These are phyloP conservation scores for Colistium nudipinnis DNA, from an alignment of 2,113 vertebrate species.

Conservation along the genomic window DNA sequence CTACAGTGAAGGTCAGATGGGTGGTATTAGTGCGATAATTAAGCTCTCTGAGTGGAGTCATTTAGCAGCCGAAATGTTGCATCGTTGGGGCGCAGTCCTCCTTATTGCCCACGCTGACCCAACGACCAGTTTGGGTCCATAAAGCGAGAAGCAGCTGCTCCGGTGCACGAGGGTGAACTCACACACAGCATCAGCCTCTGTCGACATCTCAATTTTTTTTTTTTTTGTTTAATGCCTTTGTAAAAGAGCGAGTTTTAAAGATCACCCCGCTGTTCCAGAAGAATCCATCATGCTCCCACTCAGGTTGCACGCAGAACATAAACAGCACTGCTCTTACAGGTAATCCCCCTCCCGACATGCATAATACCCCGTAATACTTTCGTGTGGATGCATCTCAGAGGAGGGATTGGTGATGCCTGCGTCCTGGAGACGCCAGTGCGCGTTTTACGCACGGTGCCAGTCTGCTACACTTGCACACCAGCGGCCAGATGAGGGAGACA, in stretches of 20 bases:
- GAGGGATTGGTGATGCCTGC: slow-evolving; percentile 34
- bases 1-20: slow-evolving; percentile 37
- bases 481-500: slow-evolving; percentile 80
- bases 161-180: background rate
- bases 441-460: slow-evolving; percentile 73
- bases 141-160: background rate
- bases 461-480: slow-evolving; percentile 71
- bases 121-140: background rate
- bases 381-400: background rate
- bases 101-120: background rate
- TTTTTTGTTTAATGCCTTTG: background rate
- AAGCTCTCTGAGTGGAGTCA: slow-evolving; percentile 3
- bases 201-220: no score
- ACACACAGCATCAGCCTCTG: background rate
- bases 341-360: slow-evolving; percentile 27
- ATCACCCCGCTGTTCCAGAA: background rate
- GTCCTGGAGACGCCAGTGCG: slow-evolving; percentile 51
- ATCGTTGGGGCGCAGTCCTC: slow-evolving; percentile 5
- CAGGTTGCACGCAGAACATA: slow-evolving; percentile 23
- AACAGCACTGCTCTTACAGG: background rate
- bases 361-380: slow-evolving; percentile 18
- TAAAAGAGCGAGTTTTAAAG: background rate
- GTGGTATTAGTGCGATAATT: slow-evolving; percentile 32
- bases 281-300: background rate
- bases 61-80: slow-evolving; percentile 18